phyloP scores from a whole-genome alignment of 2,888 invertebrate genomes.

The Drosophila diplacantha region DNA sequence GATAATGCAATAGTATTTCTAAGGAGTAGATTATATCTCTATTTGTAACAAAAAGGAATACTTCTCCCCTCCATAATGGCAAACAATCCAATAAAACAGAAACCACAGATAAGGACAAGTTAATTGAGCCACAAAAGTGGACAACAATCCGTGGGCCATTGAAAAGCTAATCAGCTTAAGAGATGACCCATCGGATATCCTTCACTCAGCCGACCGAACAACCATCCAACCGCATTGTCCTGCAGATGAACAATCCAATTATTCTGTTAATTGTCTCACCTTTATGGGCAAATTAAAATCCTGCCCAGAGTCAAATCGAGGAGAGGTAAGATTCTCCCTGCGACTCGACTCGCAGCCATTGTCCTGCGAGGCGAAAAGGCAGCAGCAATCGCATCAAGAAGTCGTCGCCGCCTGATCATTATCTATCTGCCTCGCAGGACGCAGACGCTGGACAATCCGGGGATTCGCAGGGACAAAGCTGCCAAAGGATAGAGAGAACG shows the following conservation, averaged over 20 bases:
- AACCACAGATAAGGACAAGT: conserved; percentile 7
- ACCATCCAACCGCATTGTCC: conserved; percentile 48
- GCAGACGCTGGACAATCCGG: conserved; percentile 26
- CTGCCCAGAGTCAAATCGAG: conserved; percentile 71
- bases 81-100: conserved; percentile 3
- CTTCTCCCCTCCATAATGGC: background rate
- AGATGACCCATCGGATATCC: conserved; percentile 34
- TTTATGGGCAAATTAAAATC: conserved; percentile 76
- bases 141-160: conserved; percentile 1
- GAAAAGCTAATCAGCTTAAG: conserved; percentile 43
- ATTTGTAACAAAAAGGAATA: background rate
- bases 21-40: background rate
- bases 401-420: conserved; percentile 72
- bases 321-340: conserved; percentile 3
- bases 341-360: conserved; percentile 44
- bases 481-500: conserved; percentile 6
- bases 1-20: background rate
- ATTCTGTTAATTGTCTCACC: conserved; percentile 76
- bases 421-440: conserved; percentile 43
- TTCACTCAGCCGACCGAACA: background rate
- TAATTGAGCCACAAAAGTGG: conserved; percentile 15
- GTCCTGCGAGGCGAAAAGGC: conserved; percentile 45
- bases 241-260: conserved; percentile 74
- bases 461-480: conserved; percentile 24
- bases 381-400: conserved; percentile 75